Conservation (phyloP, 2,797 vertebrate species). For the Anas flavirostris region DNA sequence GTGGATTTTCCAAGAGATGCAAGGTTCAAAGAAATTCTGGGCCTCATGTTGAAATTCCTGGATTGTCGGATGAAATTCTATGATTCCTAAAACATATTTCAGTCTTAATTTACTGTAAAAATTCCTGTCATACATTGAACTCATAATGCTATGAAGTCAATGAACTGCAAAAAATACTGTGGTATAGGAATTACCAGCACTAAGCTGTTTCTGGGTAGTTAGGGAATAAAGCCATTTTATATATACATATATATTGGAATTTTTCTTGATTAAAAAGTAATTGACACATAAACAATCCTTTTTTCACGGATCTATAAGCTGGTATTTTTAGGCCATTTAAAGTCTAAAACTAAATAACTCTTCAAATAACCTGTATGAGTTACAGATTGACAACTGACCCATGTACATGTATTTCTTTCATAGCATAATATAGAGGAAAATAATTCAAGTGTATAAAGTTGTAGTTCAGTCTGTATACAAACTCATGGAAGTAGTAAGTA, state of each 20-base stretch:
- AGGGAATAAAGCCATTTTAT: background rate
- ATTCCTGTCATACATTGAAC: background rate
- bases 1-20: background rate
- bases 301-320: background rate
- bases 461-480: background rate
- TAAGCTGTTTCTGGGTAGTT: background rate
- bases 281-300: background rate
- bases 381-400: background rate
- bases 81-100: background rate
- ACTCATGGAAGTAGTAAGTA: background rate
- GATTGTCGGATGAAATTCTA: background rate
- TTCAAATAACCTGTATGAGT: background rate
- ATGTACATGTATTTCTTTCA: background rate
- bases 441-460: background rate
- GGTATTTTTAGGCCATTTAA: background rate
- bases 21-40: background rate
- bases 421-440: background rate
- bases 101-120: background rate
- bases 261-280: background rate
- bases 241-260: background rate
- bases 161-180: background rate
- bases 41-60: fast-evolving
- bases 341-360: background rate
- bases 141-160: background rate
- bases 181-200: background rate